Conservation (phyloP, 2,888 invertebrate species). For the Mayetiola destructor region DNA sequence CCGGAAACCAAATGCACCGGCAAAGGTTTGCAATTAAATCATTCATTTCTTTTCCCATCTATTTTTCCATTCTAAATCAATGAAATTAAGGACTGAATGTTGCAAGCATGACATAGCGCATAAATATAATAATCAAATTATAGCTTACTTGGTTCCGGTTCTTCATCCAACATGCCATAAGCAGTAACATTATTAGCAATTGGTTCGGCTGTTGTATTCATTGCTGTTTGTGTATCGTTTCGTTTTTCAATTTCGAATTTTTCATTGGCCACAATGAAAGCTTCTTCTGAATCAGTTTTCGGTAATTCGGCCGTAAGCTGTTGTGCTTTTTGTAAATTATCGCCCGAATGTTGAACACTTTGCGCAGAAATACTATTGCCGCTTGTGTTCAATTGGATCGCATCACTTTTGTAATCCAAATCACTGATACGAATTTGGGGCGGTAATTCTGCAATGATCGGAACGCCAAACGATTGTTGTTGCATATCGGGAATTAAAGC, state of each 20-base stretch:
- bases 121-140: too few species aligned
- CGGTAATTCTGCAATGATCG: conserved; percentile 34
- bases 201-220: neutral
- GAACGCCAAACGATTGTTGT: conserved; percentile 32
- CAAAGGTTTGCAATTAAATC: neutral
- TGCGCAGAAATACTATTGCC: conserved; percentile 17
- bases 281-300: conserved; percentile 17
- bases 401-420: conserved; percentile 10
- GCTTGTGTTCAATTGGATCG: conserved; percentile 9
- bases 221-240: conserved; percentile 16
- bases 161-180: conserved; percentile 13
- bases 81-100: too few species aligned
- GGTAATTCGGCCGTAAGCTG: conserved; percentile 25
- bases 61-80: too few species aligned
- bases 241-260: neutral
- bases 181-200: conserved; percentile 8
- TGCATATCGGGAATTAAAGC: conserved; percentile 25
- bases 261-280: neutral
- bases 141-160: conserved; percentile 4
- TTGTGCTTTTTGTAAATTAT: conserved; percentile 30
- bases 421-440: conserved; percentile 34
- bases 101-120: too few species aligned
- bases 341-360: conserved; percentile 23
- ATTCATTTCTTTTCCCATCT: too few species aligned
- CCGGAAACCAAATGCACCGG: neutral